These are phyloP conservation scores for Tiliqua scincoides DNA, from an alignment of 2,113 vertebrate species.

Conservation along the genomic window DNA sequence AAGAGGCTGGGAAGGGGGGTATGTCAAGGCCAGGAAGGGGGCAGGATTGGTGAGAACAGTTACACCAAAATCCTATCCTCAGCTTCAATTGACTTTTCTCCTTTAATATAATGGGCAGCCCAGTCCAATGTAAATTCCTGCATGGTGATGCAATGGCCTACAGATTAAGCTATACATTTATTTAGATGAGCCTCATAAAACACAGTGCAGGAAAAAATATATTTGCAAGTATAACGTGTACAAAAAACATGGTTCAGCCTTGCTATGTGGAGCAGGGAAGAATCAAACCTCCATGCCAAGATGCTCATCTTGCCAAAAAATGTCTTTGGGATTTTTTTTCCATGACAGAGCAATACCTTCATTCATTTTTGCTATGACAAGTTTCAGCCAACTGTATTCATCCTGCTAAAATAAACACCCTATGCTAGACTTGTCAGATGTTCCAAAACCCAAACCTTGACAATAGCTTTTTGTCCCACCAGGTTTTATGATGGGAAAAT, in stretches of 20 bases:
- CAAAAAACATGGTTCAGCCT: neutral
- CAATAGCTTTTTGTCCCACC: slow-evolving; percentile 4
- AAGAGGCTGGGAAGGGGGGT: too few species aligned
- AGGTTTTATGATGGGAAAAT: slow-evolving; percentile 21
- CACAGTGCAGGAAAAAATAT: too few species aligned
- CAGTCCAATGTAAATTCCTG: too few species aligned
- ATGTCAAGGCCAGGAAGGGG: too few species aligned
- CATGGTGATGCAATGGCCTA: too few species aligned
- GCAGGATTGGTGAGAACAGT: too few species aligned
- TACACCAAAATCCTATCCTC: too few species aligned
- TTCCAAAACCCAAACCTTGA: neutral
- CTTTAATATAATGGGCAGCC: neutral
- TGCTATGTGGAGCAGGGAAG: neutral
- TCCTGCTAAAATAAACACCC: slow-evolving; percentile 1
- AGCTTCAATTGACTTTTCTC: neutral
- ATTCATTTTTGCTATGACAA: neutral
- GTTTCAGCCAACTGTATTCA: slow-evolving; percentile 13
- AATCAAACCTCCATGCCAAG: neutral
- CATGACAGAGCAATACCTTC: neutral
- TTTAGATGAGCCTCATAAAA: too few species aligned
- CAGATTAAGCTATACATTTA: too few species aligned
- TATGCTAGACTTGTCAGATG: neutral
- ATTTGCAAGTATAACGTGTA: slow-evolving; percentile 33
- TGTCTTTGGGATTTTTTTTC: slow-evolving; percentile 5
- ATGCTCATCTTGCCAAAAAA: neutral